These are phyloP conservation scores for Anableps anableps DNA, from an alignment of 2,797 vertebrate genomes.

Conservation along the genomic window DNA sequence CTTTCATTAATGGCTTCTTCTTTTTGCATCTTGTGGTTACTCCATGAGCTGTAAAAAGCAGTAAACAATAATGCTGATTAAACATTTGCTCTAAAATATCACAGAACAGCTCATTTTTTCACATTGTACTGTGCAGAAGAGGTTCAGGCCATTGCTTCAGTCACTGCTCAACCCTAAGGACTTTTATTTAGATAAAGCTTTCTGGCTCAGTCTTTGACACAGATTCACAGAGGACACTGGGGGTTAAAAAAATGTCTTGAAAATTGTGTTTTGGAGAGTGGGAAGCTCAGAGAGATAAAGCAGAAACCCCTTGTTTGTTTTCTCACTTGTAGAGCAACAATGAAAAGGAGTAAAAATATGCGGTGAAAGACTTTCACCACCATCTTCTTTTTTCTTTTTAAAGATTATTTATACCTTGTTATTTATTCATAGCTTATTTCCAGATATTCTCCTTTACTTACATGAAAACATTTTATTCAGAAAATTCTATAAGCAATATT, in stretches of 20 bases:
- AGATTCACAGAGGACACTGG: conserved; percentile 26
- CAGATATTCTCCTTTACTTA: not conserved
- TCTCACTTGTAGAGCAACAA: not conserved
- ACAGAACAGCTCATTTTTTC: conserved; percentile 1
- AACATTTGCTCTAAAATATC: not conserved
- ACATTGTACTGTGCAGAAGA: not conserved
- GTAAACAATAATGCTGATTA: not conserved
- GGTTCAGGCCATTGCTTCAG: not conserved
- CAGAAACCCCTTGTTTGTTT: not conserved
- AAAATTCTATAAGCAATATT: not conserved
- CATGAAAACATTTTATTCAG: not conserved
- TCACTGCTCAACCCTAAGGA: conserved; percentile 15
- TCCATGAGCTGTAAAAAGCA: not conserved
- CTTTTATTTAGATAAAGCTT: conserved; percentile 18
- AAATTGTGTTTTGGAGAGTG: not conserved
- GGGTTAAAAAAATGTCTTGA: conserved; percentile 18
- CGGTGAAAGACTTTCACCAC: not conserved
- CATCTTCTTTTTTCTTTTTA: not conserved
- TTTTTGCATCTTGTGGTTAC: not conserved
- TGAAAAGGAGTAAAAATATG: not conserved
- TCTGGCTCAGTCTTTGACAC: conserved; percentile 17
- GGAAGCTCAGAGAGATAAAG: not conserved
- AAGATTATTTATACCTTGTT: not conserved
- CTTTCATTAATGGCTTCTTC: no score
- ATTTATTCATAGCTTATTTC: not conserved